Conservation (phyloP, 2,113 vertebrate species). For the Chaenogobius annularis region DNA sequence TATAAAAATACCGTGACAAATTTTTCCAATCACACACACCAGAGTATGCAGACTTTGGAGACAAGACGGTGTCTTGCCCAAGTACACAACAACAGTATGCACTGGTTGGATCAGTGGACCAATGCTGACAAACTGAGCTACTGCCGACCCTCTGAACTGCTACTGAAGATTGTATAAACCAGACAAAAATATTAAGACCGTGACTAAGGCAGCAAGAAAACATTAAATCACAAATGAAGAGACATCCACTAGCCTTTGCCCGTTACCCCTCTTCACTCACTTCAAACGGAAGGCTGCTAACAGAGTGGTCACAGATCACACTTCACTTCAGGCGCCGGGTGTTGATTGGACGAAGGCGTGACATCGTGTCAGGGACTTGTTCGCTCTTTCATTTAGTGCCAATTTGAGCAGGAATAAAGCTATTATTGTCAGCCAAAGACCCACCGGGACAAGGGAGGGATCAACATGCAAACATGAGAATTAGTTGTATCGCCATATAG, state of each 20-base stretch:
- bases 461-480: conserved; percentile 8
- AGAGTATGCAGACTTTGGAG: not conserved
- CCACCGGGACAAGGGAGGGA: conserved; percentile 1
- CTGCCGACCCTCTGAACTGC: not conserved
- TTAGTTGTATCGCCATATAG: not conserved
- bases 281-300: conserved; percentile 30
- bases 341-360: conserved; percentile 44
- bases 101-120: not conserved
- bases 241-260: conserved; percentile 1
- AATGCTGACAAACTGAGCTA: not conserved
- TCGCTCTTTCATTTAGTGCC: conserved; percentile 14
- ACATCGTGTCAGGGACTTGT: conserved; percentile 41
- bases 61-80: not conserved
- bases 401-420: conserved; percentile 24
- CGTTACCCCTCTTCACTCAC: conserved; percentile 22
- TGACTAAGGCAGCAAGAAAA: conserved; percentile 8
- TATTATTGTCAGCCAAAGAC: conserved; percentile 16
- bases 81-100: not conserved
- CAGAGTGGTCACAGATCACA: conserved; percentile 46
- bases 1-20: too few species aligned
- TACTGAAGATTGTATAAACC: not conserved
- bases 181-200: too few species aligned
- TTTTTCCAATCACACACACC: too few species aligned
- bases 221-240: conserved; percentile 18
- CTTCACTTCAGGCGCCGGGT: conserved; percentile 40